Evolutionary conservation across 2,797 vertebrate species (phyloP), one percentile per base, ranked within the genome.

Genomic region (Melanotaenia boesemani): DNA sequence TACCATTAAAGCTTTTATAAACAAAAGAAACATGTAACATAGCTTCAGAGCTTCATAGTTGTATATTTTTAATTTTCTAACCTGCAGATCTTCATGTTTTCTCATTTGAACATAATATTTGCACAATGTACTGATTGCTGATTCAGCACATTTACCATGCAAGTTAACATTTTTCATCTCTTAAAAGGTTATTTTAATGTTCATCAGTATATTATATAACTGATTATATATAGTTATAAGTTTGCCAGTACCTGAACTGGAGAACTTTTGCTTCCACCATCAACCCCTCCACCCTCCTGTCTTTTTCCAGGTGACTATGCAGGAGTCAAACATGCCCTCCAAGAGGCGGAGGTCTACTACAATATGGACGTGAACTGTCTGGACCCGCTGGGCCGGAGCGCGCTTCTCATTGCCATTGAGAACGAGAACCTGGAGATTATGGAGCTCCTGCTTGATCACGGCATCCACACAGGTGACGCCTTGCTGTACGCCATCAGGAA

Each of bases 331-430:
- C 96, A 97, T n/a, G 96, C 96, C 36, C 87, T 99, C 0, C 96
- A 96, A 1, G 97, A 98, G 94, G 97, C 97, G 0, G 97, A 97
- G 91, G 96, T 98, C 80, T 98, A 98, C 90, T 98, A 98, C 94
- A 98, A 98, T 93, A 97, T 99, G 94, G 97, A 98, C 72, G 96
- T 98, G 72, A 98, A 98, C 94, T 98, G 97, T 22, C 96, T 98
- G 95, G 97, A 98, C 93, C 97, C 97, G 26, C 93, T 99, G 62
- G 97, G 97, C 56, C 96, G 97, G 88, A 97, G 96, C 4, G 96
- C 96, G 34, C 96, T 99, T 0, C 95, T 99, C 82, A 98, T 99
- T 75, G 97, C 97, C 93, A 99, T 99, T 84, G 97, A 99, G 91
- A 98, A 98, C 9, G 97, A 98, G 88, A 98, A 99, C 85, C 86